Evolutionary conservation across 2,888 invertebrate species (phyloP).

Genomic region (Itoplectis maculator): DNA sequence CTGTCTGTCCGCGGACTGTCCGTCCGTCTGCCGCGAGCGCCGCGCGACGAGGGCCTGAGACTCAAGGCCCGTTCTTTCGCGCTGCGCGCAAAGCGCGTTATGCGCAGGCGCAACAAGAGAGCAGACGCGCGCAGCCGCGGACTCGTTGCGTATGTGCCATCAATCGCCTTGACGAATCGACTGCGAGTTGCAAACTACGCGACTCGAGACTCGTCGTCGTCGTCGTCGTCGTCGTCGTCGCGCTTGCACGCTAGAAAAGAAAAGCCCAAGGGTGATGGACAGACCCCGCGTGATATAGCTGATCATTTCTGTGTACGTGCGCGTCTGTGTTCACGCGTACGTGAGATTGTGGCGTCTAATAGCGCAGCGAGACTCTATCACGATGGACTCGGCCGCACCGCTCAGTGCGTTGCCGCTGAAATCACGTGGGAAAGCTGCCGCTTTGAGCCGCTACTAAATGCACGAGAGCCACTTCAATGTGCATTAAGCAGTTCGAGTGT

Average conservation of each 20-base stretch:
- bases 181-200: conserved; percentile 62
- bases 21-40: conserved; percentile 57
- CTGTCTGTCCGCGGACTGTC: conserved; percentile 62
- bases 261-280: conserved; percentile 60
- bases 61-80: conserved; percentile 67
- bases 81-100: conserved; percentile 29
- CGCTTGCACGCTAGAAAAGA: conserved; percentile 46
- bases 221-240: conserved; percentile 31
- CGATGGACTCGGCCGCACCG: conserved; percentile 24
- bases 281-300: conserved; percentile 60
- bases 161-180: conserved; percentile 69
- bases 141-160: conserved; percentile 58
- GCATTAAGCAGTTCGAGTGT: too few species aligned
- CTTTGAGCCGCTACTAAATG: not conserved
- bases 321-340: conserved; percentile 53
- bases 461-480: not conserved
- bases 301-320: conserved; percentile 44
- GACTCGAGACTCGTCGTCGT: conserved; percentile 56
- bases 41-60: conserved; percentile 55
- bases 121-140: conserved; percentile 24
- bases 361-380: conserved; percentile 29
- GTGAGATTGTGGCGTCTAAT: not conserved
- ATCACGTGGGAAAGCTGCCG: conserved; percentile 22
- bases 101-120: conserved; percentile 28
- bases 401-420: conserved; percentile 5